A percentile compares a stretch with the other conserved stretches of the same genome.
phyloP scores from a whole-genome alignment of 2,797 vertebrate genomes.

The Psittacula derbiana region DNA sequence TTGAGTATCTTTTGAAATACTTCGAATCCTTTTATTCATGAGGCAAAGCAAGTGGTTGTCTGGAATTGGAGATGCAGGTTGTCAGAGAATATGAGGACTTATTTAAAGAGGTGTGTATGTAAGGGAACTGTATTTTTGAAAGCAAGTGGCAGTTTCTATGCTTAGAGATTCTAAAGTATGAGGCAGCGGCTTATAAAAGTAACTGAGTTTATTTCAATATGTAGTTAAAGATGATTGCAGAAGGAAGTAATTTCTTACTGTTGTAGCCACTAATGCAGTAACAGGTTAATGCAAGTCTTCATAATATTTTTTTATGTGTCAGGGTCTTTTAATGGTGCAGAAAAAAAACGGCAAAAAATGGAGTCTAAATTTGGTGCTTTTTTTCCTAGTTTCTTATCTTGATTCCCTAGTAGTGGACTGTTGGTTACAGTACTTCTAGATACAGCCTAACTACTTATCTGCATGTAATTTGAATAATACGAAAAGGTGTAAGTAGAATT shows the following conservation, averaged over 20 bases:
- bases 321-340: background rate
- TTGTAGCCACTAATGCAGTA: background rate
- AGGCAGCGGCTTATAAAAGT: background rate
- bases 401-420: background rate
- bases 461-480: background rate
- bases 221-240: background rate
- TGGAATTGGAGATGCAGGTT: background rate
- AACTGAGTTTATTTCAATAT: background rate
- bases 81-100: fast-evolving
- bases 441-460: background rate
- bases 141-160: background rate
- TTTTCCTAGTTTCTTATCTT: background rate
- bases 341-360: background rate
- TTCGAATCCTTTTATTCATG: background rate
- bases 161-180: background rate
- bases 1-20: background rate
- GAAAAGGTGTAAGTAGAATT: background rate
- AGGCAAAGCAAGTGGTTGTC: background rate
- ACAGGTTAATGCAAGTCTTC: background rate
- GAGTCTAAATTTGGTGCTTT: background rate
- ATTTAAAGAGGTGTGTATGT: background rate
- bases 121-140: background rate
- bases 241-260: background rate
- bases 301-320: background rate
- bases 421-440: background rate